Evolutionary conservation across 2,797 vertebrate genomes (phyloP).

Genomic region (Enteromius thamalakanensis): DNA sequence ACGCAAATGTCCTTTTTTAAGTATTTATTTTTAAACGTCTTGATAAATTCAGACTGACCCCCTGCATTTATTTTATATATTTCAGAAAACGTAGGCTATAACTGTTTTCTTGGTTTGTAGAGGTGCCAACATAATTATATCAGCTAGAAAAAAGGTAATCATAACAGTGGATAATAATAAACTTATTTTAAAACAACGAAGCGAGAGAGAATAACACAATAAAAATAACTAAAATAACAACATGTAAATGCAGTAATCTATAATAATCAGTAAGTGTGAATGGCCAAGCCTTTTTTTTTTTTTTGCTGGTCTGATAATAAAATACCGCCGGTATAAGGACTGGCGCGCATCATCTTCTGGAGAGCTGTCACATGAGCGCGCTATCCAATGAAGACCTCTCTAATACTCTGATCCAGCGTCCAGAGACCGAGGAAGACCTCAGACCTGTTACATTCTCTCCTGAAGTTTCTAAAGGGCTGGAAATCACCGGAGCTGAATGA

Average conservation of each 20-base stretch:
- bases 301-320: neutral
- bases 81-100: neutral
- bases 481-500: neutral
- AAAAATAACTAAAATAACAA: neutral
- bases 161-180: neutral
- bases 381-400: slow-evolving; percentile 69
- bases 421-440: neutral
- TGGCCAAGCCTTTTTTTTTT: neutral
- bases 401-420: slow-evolving; percentile 49
- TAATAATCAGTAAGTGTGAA: neutral
- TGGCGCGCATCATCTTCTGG: slow-evolving; percentile 52
- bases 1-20: neutral
- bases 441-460: slow-evolving; percentile 13
- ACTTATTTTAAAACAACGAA: neutral
- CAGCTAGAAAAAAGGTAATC: neutral
- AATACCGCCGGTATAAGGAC: neutral
- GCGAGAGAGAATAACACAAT: neutral
- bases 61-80: neutral
- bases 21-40: neutral
- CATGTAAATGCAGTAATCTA: no score
- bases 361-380: slow-evolving; percentile 68
- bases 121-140: neutral
- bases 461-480: slow-evolving; percentile 38
- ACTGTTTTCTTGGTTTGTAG: slow-evolving; percentile 11
- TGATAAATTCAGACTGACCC: neutral